Evolutionary conservation across 2,113 vertebrate genomes (phyloP).

Genomic region (Mola mola): DNA sequence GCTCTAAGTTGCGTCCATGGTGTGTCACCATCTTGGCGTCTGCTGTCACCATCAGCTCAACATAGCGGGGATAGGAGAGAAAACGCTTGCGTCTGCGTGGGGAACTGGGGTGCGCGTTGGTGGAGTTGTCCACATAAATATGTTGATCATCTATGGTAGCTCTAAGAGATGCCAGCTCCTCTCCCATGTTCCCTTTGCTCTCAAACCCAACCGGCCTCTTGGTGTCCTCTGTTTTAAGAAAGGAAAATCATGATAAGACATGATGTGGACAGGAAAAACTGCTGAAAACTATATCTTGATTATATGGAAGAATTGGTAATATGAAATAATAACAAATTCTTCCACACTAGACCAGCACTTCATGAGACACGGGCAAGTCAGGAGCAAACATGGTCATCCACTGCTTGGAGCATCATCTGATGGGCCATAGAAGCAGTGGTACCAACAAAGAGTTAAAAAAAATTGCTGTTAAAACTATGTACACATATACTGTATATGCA

Average conservation of each 20-base stretch:
- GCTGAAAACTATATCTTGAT: background rate
- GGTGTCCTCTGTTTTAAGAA: slow-evolving; percentile 74
- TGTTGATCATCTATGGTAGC: slow-evolving; percentile 63
- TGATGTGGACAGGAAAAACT: no score
- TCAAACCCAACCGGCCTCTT: slow-evolving; percentile 70
- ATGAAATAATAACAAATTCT: no score
- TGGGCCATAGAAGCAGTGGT: no score
- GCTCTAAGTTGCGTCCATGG: slow-evolving; percentile 91
- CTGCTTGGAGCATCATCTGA: no score
- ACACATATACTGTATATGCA: background rate
- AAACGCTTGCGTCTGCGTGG: slow-evolving; percentile 90
- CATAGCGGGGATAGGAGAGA: slow-evolving; percentile 96
- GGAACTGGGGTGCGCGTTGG: slow-evolving; percentile 37
- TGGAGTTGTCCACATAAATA: slow-evolving; percentile 65
- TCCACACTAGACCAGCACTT: no score
- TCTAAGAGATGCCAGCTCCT: slow-evolving; percentile 76
- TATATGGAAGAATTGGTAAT: background rate
- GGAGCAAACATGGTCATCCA: no score
- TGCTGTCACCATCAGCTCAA: slow-evolving; percentile 97
- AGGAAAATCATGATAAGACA: slow-evolving; percentile 4
- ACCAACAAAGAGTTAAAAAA: no score
- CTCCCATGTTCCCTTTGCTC: slow-evolving; percentile 71
- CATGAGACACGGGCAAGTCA: no score
- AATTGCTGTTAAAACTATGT: no score
- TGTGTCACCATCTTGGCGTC: slow-evolving; percentile 92